A percentile compares a stretch with the other conserved stretches of the same genome.
Conservation (phyloP, 1,140 invertebrate genomes). For the Euwallacea similis region DNA sequence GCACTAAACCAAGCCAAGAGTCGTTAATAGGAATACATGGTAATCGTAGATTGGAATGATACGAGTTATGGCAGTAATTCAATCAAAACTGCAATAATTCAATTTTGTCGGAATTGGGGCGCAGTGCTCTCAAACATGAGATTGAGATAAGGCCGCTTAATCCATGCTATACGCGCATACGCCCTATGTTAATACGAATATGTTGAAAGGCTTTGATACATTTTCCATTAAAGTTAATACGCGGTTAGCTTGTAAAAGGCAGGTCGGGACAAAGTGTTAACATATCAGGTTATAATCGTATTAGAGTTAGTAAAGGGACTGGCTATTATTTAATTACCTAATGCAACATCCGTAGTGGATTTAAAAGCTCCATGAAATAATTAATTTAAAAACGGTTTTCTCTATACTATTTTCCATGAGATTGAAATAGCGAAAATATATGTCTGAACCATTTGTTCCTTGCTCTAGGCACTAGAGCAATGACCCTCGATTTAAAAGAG, state of each 20-base stretch:
- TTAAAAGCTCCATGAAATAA: too few species aligned
- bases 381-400: not conserved
- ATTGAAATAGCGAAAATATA: constrained; percentile 4
- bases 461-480: not conserved
- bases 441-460: constrained; percentile 11
- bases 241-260: not conserved
- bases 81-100: constrained; percentile 17
- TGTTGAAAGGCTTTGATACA: constrained; percentile 13
- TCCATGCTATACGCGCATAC: constrained; percentile 5
- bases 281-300: constrained; percentile 4
- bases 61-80: constrained; percentile 16
- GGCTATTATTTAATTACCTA: too few species aligned
- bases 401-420: not conserved
- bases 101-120: constrained; percentile 4
- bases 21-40: constrained; percentile 8
- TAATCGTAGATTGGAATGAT: constrained; percentile 4
- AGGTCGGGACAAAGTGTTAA: not conserved
- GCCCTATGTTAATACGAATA: not conserved
- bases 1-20: not conserved
- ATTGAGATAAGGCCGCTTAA: constrained; percentile 18
- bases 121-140: constrained; percentile 16
- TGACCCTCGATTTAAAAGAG: constrained; percentile 9
- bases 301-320: not conserved
- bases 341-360: too few species aligned
- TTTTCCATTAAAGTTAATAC: constrained; percentile 15